Conservation (phyloP, 2,113 vertebrate species). For the Tinamus guttatus region DNA sequence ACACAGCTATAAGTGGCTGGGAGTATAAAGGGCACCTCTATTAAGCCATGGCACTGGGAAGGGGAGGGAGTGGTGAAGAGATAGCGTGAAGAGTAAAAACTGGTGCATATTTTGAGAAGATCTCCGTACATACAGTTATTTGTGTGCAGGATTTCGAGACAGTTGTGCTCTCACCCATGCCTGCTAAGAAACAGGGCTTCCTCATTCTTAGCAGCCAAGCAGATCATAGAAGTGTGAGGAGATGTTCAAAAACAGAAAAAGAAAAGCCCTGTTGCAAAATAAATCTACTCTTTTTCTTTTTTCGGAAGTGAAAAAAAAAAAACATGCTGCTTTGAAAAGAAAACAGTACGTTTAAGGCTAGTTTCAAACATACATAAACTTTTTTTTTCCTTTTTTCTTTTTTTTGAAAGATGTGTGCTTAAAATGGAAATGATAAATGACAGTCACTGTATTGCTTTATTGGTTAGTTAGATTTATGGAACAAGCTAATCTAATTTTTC, state of each 20-base stretch:
- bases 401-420: neutral
- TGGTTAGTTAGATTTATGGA: neutral
- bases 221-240: neutral
- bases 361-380: neutral
- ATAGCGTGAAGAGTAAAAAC: neutral
- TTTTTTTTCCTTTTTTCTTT: neutral
- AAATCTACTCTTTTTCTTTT: neutral
- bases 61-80: neutral
- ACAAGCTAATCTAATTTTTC: neutral
- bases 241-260: neutral
- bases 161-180: neutral
- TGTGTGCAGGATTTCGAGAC: neutral
- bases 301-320: neutral
- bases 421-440: neutral
- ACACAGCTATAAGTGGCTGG: rapidly evolving
- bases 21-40: neutral
- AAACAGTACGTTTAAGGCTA: neutral
- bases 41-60: neutral
- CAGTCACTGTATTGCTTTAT: neutral
- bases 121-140: neutral
- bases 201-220: neutral
- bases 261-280: neutral
- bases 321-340: neutral
- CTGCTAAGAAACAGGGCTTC: rapidly evolving
- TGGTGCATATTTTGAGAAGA: neutral